These are phyloP conservation scores for Andrena fulva DNA, from an alignment of 2,888 invertebrate genomes.

Conservation along the genomic window DNA sequence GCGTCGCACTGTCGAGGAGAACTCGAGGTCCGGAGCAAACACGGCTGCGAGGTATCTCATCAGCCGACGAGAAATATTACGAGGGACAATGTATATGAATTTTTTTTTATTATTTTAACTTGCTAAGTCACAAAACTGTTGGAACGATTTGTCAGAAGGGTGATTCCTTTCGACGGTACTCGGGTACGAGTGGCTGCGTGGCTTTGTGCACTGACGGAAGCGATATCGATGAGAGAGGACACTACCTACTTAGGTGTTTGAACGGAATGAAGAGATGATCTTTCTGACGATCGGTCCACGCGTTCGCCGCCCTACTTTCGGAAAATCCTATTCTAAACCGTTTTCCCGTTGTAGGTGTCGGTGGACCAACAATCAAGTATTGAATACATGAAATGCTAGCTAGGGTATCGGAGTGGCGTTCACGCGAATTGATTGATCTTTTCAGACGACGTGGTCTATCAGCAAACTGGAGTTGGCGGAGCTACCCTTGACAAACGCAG, in stretches of 20 bases:
- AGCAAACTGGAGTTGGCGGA: constrained; percentile 91
- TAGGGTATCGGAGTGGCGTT: neutral
- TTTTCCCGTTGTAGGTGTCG: constrained; percentile 55
- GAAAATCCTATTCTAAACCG: constrained; percentile 27
- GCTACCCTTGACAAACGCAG: constrained; percentile 93
- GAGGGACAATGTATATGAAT: constrained; percentile 84
- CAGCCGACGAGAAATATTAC: constrained; percentile 84
- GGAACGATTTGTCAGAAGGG: constrained; percentile 43
- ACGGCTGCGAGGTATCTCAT: constrained; percentile 90
- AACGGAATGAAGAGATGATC: neutral
- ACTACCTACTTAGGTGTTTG: too few species aligned
- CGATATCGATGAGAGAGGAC: neutral
- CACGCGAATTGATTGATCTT: constrained; percentile 50
- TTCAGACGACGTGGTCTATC: constrained; percentile 95
- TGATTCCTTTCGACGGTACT: neutral
- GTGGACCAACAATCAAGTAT: constrained; percentile 42
- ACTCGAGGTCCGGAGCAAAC: constrained; percentile 88
- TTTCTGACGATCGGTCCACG: constrained; percentile 55
- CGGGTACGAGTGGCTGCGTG: neutral
- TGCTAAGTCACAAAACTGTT: constrained; percentile 49
- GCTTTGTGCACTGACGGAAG: neutral
- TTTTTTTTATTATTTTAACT: constrained; percentile 75
- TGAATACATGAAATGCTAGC: neutral
- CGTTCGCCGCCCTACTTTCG: constrained; percentile 55
- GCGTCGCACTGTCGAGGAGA: constrained; percentile 93